phyloP scores from a whole-genome alignment of 1,140 invertebrate species.

The Brachionus plicatilis region DNA sequence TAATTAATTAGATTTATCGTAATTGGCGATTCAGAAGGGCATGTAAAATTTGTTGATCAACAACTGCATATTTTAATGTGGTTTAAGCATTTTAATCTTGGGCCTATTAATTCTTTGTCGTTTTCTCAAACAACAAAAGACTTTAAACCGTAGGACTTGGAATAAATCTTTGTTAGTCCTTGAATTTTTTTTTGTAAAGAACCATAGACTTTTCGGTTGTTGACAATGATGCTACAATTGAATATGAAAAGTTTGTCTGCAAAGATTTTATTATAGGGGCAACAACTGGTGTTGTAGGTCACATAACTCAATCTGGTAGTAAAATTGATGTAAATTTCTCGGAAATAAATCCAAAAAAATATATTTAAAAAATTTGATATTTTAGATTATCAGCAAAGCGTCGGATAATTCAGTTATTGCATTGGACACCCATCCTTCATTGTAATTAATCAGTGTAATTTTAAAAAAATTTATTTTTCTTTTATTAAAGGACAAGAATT shows the following conservation, averaged over 20 bases:
- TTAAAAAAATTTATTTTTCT: neutral
- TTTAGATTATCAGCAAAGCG: constrained; percentile 51
- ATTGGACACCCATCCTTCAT: constrained; percentile 50
- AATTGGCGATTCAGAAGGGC: constrained; percentile 53
- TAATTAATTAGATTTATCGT: constrained; percentile 51
- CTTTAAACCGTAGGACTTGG: neutral
- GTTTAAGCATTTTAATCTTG: constrained; percentile 45
- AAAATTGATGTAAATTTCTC: constrained; percentile 47
- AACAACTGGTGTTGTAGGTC: constrained; percentile 49
- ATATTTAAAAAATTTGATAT: neutral
- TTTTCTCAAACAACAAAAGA: constrained; percentile 39
- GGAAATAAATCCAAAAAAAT: neutral
- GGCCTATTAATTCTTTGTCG: constrained; percentile 39
- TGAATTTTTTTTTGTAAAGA: neutral
- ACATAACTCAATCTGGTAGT: constrained; percentile 51
- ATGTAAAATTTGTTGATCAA: constrained; percentile 56
- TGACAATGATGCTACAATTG: constrained; percentile 52
- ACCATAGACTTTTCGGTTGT: neutral
- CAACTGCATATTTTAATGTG: constrained; percentile 54
- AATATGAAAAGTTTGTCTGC: constrained; percentile 49
- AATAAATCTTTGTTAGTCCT: neutral
- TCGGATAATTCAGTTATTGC: constrained; percentile 52
- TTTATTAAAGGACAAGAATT: constrained; percentile 47
- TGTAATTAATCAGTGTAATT: constrained; percentile 45
- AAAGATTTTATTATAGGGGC: constrained; percentile 54